A percentile compares a stretch with the other conserved stretches of the same genome.
Evolutionary conservation across 2,888 invertebrate genomes (phyloP).

Genomic region (Germaria angustata): DNA sequence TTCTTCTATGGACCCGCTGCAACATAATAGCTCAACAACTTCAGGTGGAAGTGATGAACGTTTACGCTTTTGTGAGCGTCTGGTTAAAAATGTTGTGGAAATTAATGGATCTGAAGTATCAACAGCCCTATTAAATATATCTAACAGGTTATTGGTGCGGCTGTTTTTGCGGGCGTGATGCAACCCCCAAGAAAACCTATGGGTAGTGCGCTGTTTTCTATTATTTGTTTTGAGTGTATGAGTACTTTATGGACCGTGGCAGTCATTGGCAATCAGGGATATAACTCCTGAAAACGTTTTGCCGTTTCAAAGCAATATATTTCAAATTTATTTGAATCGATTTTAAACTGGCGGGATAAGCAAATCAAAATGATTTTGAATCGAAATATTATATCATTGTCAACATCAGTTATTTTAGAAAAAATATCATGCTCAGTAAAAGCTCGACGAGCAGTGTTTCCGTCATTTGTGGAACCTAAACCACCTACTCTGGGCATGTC

Average conservation of each 20-base stretch:
- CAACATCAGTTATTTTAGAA: background rate
- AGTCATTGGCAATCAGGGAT: background rate
- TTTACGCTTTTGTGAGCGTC: constrained; percentile 5
- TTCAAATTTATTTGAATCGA: background rate
- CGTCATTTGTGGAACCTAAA: background rate
- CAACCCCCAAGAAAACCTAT: background rate
- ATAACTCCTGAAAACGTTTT: background rate
- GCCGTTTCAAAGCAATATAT: background rate
- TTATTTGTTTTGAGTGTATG: background rate
- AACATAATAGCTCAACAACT: constrained; percentile 36
- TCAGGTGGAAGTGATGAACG: constrained; percentile 25
- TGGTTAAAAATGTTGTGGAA: constrained; percentile 29
- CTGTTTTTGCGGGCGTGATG: background rate
- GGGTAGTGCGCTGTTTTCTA: background rate
- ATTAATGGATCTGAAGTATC: constrained; percentile 44
- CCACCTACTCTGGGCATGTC: background rate
- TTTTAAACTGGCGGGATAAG: background rate
- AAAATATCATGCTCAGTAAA: background rate
- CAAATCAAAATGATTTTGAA: background rate
- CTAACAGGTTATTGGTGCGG: background rate
- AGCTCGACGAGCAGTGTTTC: background rate
- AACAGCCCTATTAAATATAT: constrained; percentile 25
- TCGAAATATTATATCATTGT: background rate
- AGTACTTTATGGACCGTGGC: background rate
- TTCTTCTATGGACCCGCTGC: background rate